Evolutionary conservation across 2,113 vertebrate genomes (phyloP), one percentile per base, ranked within the genome.

Genomic region (Nymphicus hollandicus): DNA sequence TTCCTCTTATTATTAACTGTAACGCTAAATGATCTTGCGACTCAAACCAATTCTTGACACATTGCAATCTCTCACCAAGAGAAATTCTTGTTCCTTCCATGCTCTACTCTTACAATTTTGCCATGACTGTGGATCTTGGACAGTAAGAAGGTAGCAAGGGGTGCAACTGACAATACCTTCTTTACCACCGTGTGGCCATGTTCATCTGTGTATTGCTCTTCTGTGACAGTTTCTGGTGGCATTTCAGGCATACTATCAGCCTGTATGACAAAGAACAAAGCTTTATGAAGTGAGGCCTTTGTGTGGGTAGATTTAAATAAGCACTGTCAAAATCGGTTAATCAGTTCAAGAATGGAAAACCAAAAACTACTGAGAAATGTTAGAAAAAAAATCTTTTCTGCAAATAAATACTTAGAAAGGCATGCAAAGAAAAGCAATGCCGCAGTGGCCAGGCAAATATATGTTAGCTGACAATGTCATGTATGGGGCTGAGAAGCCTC

Each of bases 151-250:
- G 50, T 17, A 66, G 41, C 41, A 83, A 72, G 72, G 50, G 81
- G 50, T 37, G 52, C 11, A 55, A 35, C 15, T 69, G 77, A 56
- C 46, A 92, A 86, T 98, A 99, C 99, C 98, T 99, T 99, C 97
- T 98, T 99, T 17, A 99, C 98, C 25, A 99, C 99, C 15, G 98
- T 98, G 97, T 99, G 99, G 47, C 99, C 99, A 3, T 99, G 98
- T 84, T 99, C 99, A 49, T 99, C 99, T 4, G 97, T 98, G 60
- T 99, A 99, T 70, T 99, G 98, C 97, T 99, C 99, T 73, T 99
- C 99, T 9, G 99, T 99, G 92, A 99, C 98, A 1, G 98, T 98
- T 97, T 99, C 99, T 18, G 98, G 95, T 60, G 98, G 98, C 69
- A 99, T 98, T 61, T 99, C 99, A 74, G 99, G 98, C 86, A 99